A percentile compares a stretch with the other conserved stretches of the same genome.
Evolutionary conservation across 2,113 vertebrate species (phyloP).

Genomic region (Oreotragus oreotragus): DNA sequence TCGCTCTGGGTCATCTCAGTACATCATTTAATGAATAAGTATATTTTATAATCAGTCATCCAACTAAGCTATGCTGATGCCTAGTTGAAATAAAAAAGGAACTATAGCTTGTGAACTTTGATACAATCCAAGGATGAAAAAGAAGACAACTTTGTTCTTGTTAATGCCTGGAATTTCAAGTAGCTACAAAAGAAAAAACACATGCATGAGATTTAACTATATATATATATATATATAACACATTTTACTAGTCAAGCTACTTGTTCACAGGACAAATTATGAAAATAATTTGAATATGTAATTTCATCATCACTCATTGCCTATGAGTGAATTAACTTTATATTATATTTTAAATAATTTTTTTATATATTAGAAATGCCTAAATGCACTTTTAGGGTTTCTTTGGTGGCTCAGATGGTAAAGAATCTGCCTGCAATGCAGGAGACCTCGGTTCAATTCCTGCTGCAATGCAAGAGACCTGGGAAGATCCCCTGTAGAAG

Average conservation of each 20-base stretch:
- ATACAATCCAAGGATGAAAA: neutral
- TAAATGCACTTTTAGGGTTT: neutral
- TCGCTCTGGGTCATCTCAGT: too few species aligned
- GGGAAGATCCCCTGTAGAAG: neutral
- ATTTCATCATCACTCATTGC: neutral
- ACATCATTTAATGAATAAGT: slow-evolving; percentile 1
- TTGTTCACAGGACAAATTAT: neutral
- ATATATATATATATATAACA: neutral
- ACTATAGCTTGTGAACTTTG: neutral
- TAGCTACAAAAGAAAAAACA: neutral
- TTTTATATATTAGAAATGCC: neutral
- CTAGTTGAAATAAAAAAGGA: slow-evolving; percentile 39
- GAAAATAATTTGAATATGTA: neutral
- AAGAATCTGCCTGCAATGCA: neutral
- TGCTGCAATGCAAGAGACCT: neutral
- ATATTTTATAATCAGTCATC: slow-evolving; percentile 18
- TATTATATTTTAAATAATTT: neutral
- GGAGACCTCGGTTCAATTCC: neutral
- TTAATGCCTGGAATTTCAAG: slow-evolving; percentile 40
- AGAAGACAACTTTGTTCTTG: slow-evolving; percentile 13
- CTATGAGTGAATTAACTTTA: neutral
- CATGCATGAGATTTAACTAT: neutral
- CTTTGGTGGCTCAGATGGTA: neutral
- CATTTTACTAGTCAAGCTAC: neutral
- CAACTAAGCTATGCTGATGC: slow-evolving; percentile 19